phyloP scores from a whole-genome alignment of 2,888 invertebrate species.

The Anticlea derivata region DNA sequence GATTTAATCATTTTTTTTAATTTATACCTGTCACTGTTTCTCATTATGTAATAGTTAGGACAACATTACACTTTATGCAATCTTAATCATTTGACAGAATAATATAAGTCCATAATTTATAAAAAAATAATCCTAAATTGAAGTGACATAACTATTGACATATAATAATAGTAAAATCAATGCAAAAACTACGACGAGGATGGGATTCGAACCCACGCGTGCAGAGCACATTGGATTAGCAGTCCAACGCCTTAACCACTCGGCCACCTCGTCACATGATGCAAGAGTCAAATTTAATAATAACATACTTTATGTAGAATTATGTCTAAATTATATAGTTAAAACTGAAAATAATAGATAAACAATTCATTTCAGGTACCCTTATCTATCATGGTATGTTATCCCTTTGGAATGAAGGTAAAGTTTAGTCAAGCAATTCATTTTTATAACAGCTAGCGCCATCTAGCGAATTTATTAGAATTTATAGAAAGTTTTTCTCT shows the following conservation, averaged over 20 bases:
- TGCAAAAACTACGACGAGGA: conserved; percentile 85
- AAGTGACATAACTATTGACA: too few species aligned
- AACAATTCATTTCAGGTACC: too few species aligned
- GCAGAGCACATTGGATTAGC: conserved; percentile 94
- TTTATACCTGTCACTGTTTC: too few species aligned
- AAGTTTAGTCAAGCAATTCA: not conserved
- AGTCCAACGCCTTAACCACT: conserved; percentile 94
- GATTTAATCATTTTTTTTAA: too few species aligned
- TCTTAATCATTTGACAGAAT: too few species aligned
- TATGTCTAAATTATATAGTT: too few species aligned
- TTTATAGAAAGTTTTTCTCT: too few species aligned
- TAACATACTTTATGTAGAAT: conserved; percentile 17
- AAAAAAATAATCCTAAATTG: not conserved
- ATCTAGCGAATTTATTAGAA: conserved; percentile 13
- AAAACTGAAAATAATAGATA: too few species aligned
- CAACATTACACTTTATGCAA: too few species aligned
- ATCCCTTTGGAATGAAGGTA: not conserved
- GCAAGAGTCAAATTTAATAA: conserved; percentile 43
- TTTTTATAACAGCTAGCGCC: not conserved
- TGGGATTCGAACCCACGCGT: conserved; percentile 94
- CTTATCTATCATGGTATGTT: too few species aligned
- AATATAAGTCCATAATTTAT: too few species aligned
- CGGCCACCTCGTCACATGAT: conserved; percentile 89
- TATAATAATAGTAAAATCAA: not conserved
- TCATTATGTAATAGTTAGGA: too few species aligned